Percentiles rank a stretch among this genome's conserved stretches.
phyloP scores from a whole-genome alignment of 2,888 invertebrate genomes.

The Apamea anceps region DNA sequence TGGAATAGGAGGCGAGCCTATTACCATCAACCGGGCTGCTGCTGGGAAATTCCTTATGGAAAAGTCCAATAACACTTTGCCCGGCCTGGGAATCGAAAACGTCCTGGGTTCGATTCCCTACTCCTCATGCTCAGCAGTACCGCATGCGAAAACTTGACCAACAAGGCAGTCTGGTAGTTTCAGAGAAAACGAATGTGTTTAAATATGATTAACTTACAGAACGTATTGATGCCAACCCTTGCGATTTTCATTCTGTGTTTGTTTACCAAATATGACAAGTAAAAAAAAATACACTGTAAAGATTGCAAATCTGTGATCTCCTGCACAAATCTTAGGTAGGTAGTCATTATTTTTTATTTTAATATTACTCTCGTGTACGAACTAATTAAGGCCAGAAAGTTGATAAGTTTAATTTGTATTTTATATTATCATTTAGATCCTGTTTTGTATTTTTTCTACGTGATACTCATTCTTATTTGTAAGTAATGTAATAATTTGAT shows the following conservation, averaged over 20 bases:
- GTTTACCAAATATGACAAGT: conserved; percentile 12
- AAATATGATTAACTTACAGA: neutral
- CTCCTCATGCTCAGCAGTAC: neutral
- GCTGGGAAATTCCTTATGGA: too few species aligned
- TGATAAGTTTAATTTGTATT: conserved; percentile 36
- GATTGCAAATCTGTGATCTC: conserved; percentile 48
- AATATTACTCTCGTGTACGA: conserved; percentile 26
- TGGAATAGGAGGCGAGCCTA: too few species aligned
- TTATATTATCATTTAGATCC: conserved; percentile 17
- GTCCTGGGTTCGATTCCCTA: too few species aligned
- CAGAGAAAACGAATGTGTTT: neutral
- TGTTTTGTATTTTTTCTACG: conserved; percentile 35
- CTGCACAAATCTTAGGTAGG: conserved; percentile 41
- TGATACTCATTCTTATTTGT: conserved; percentile 44
- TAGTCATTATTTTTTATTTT: conserved; percentile 25
- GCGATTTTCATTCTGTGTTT: neutral
- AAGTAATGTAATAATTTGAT: conserved; percentile 26
- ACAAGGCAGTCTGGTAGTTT: neutral
- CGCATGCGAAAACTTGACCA: neutral
- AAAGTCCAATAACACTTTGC: too few species aligned
- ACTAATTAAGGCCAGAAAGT: conserved; percentile 13
- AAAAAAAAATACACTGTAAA: conserved; percentile 11
- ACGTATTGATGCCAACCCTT: neutral
- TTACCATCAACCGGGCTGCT: too few species aligned
- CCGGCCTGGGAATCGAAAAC: too few species aligned